Percentiles rank a stretch among this genome's conserved stretches.
These are phyloP conservation scores for Pyrrhia umbra DNA, from an alignment of 2,888 invertebrate genomes.

Conservation along the genomic window DNA sequence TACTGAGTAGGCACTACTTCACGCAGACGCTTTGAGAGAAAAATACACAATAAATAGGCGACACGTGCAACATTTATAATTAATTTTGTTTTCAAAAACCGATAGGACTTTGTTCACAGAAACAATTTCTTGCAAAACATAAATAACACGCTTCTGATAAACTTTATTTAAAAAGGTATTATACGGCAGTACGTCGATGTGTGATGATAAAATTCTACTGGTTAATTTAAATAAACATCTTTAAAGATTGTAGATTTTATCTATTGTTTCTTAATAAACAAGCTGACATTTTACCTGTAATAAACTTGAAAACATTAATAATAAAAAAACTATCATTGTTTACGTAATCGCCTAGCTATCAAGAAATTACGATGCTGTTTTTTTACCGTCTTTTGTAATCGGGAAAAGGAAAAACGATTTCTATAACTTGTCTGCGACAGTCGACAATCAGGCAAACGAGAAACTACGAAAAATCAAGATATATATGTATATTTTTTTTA, in stretches of 20 bases:
- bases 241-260: background rate
- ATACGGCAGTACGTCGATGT: background rate
- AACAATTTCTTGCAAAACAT: background rate
- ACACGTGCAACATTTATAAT: background rate
- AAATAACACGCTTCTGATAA: background rate
- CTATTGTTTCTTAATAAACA: background rate
- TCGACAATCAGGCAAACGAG: too few species aligned
- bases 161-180: background rate
- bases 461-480: too few species aligned
- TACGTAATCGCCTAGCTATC: background rate
- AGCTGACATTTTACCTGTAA: background rate
- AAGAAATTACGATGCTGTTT: background rate
- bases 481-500: background rate
- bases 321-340: background rate
- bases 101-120: background rate
- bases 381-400: background rate
- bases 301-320: background rate
- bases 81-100: background rate
- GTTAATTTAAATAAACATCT: background rate
- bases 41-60: background rate
- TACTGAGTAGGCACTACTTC: background rate
- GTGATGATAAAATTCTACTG: background rate
- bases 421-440: too few species aligned
- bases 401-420: background rate
- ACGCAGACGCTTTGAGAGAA: background rate